Conservation (phyloP, 2,797 vertebrate genomes). For the Anguilla obscura region DNA sequence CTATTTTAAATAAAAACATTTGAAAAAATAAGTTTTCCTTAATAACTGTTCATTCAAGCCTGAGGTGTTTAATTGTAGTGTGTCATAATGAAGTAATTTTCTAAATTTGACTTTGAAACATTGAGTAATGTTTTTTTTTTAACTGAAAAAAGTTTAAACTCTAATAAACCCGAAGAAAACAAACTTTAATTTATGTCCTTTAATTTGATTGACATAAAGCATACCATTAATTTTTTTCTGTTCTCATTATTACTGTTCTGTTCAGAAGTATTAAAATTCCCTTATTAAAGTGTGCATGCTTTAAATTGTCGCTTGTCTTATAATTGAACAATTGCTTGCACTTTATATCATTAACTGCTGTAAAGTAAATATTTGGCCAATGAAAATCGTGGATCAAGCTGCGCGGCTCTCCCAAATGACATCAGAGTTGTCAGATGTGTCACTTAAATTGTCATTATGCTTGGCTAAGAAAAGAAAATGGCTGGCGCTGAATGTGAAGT, state of each 20-base stretch:
- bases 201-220: not conserved
- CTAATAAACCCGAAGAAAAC: not conserved
- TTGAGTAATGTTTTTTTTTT: not conserved
- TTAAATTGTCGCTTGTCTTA: not conserved
- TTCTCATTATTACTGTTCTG: not conserved
- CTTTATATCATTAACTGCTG: not conserved
- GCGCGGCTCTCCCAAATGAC: not conserved
- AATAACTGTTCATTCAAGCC: not conserved
- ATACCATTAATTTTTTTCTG: not conserved
- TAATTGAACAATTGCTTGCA: not conserved
- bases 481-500: not conserved
- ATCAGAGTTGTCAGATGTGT: not conserved
- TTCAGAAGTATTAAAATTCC: not conserved
- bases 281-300: not conserved
- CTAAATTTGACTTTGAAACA: not conserved
- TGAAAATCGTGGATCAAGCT: not conserved
- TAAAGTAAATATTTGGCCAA: not conserved
- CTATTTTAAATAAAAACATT: not conserved
- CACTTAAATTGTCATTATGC: not conserved
- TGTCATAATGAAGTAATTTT: not conserved
- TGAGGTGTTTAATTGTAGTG: not conserved
- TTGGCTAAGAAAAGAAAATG: constrained; percentile 22
- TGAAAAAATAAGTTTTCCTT: not conserved
- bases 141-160: not conserved
- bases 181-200: not conserved